Conservation (phyloP, 2,888 invertebrate genomes). For the Leptinotarsa rubiginosa region DNA sequence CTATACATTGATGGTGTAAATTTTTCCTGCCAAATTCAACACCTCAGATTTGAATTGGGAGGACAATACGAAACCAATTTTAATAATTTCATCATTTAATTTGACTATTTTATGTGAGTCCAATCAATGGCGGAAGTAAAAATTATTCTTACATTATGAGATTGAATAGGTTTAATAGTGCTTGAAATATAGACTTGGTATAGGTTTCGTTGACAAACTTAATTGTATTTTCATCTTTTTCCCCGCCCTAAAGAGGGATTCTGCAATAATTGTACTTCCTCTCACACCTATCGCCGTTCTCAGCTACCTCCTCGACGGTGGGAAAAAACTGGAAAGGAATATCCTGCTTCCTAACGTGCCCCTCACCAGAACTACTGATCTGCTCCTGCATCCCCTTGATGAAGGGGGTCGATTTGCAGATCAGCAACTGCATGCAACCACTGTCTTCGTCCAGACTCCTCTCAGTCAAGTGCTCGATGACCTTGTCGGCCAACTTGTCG, state of each 20-base stretch:
- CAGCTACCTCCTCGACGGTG: constrained; percentile 70
- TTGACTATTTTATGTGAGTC: too few species aligned
- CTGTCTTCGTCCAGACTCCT: constrained; percentile 72
- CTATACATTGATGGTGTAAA: too few species aligned
- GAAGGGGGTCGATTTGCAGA: constrained; percentile 83
- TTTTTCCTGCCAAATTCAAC: too few species aligned
- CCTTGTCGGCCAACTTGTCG: constrained; percentile 71
- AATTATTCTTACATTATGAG: too few species aligned
- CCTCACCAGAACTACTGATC: constrained; percentile 65
- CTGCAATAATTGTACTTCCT: constrained; percentile 63
- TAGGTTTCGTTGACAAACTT: not conserved
- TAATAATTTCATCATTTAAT: too few species aligned
- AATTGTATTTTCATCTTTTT: not conserved
- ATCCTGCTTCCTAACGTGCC: constrained; percentile 54
- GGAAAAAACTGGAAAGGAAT: constrained; percentile 75
- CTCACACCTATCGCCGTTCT: constrained; percentile 75
- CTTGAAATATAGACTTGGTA: too few species aligned
- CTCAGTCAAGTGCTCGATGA: constrained; percentile 72
- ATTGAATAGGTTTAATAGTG: too few species aligned
- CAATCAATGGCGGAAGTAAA: too few species aligned
- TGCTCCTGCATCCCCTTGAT: constrained; percentile 82
- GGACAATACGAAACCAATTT: too few species aligned
- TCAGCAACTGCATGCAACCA: constrained; percentile 77
- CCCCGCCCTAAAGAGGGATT: not conserved
- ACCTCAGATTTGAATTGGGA: too few species aligned